Conservation (phyloP, 2,888 invertebrate species). For the Molanna angustata region DNA sequence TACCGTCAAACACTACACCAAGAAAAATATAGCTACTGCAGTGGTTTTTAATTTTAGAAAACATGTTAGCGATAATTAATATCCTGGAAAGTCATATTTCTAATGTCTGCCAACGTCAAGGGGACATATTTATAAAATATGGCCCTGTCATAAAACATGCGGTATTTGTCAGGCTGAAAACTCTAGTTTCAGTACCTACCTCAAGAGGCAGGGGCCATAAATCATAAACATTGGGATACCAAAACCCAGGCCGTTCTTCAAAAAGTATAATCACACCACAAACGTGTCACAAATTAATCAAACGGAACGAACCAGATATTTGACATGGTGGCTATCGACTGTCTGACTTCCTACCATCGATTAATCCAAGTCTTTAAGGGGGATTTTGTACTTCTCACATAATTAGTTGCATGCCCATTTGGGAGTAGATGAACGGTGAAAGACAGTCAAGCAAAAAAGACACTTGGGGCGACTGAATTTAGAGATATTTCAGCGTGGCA, state of each 20-base stretch:
- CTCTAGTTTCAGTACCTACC: not conserved
- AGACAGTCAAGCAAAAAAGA: not conserved
- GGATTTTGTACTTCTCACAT: conserved; percentile 22
- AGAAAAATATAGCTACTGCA: too few relatives aligned
- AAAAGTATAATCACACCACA: too few relatives aligned
- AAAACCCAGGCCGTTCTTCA: too few relatives aligned
- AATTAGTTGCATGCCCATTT: conserved; percentile 28
- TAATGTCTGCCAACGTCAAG: too few relatives aligned
- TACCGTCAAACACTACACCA: too few relatives aligned
- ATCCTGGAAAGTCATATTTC: conserved; percentile 9
- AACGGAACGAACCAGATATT: too few relatives aligned
- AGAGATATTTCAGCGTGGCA: conserved; percentile 3
- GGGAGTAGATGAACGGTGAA: conserved; percentile 19
- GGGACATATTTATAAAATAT: too few relatives aligned
- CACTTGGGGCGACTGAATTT: not conserved
- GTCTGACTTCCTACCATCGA: too few relatives aligned
- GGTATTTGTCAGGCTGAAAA: conserved; percentile 9
- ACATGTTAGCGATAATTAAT: conserved; percentile 10
- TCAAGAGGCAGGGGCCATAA: not conserved
- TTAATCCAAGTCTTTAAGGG: conserved; percentile 11
- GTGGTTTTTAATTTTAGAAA: conserved; percentile 3
- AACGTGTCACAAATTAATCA: too few relatives aligned
- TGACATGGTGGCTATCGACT: too few relatives aligned
- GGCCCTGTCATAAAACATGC: conserved; percentile 13
- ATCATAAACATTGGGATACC: not conserved